A percentile compares a stretch with the other conserved stretches of the same genome.
These are phyloP conservation scores for Rhizomys pruinosus DNA, from an alignment of 2,113 vertebrate genomes.

Conservation along the genomic window DNA sequence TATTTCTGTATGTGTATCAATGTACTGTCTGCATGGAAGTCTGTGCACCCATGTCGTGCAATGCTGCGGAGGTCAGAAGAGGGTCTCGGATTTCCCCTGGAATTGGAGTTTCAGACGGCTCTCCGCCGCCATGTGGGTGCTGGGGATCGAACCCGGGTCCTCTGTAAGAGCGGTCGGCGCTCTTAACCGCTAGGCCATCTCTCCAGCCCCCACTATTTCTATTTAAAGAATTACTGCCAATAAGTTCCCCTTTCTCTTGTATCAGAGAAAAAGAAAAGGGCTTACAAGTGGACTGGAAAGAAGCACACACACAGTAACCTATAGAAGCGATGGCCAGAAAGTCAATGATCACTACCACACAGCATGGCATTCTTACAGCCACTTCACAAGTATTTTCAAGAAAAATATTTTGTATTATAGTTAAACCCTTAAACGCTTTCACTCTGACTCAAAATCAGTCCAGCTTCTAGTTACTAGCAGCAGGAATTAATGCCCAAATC, in stretches of 20 bases:
- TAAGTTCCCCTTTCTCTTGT: constrained; percentile 92
- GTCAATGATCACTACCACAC: constrained; percentile 78
- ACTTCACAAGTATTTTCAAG: constrained; percentile 87
- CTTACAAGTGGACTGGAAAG: constrained; percentile 23
- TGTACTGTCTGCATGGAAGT: too few species aligned
- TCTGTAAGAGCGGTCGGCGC: too few species aligned
- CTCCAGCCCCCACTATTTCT: too few species aligned
- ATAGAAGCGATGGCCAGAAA: constrained; percentile 48
- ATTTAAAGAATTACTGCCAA: constrained; percentile 88
- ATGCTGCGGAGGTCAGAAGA: too few species aligned
- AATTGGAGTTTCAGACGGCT: too few species aligned
- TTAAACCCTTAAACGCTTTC: constrained; percentile 87
- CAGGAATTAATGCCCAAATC: constrained; percentile 76
- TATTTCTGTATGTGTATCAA: too few species aligned
- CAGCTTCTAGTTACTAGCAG: constrained; percentile 79
- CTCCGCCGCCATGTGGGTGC: too few species aligned
- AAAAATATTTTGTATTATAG: constrained; percentile 79
- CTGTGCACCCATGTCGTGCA: too few species aligned
- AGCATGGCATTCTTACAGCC: too few species aligned
- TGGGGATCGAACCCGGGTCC: too few species aligned
- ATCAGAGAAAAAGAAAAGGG: constrained; percentile 77
- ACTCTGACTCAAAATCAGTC: constrained; percentile 82
- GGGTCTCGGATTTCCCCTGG: too few species aligned
- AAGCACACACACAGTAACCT: constrained; percentile 15
- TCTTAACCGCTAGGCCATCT: too few species aligned